These are phyloP conservation scores for Hyaena hyaena DNA, from an alignment of 2,113 vertebrate species.

Conservation along the genomic window DNA sequence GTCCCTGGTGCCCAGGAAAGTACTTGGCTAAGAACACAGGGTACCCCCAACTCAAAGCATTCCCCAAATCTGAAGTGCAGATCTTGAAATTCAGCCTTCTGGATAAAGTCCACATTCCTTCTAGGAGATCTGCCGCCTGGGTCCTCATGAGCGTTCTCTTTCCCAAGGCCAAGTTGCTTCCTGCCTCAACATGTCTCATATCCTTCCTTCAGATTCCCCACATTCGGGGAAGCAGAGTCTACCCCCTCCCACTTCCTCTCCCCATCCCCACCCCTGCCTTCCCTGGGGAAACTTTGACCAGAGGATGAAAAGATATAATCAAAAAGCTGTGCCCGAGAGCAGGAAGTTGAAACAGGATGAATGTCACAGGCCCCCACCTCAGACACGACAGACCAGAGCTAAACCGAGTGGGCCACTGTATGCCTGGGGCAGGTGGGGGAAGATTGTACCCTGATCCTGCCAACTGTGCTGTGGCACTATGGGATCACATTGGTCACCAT, in stretches of 20 bases:
- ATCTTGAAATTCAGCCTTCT: not conserved
- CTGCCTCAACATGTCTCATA: conserved; percentile 49
- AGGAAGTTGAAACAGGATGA: conserved; percentile 50
- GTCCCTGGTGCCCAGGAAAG: not conserved
- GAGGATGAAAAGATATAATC: conserved; percentile 22
- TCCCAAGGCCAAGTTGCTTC: conserved; percentile 31
- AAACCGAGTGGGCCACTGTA: not conserved
- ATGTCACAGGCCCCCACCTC: not conserved
- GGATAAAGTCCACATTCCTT: not conserved
- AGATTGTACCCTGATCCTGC: not conserved
- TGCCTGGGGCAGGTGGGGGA: rapidly evolving
- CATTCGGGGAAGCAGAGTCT: conserved; percentile 1
- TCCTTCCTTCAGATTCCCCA: conserved; percentile 43
- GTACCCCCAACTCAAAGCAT: not conserved
- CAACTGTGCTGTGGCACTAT: not conserved
- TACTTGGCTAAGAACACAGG: not conserved
- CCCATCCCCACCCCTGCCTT: not conserved
- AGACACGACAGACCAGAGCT: not conserved
- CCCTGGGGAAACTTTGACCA: conserved; percentile 8
- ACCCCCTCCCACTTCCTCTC: conserved; percentile 45
- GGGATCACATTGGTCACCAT: not conserved
- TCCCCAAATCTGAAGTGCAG: not conserved
- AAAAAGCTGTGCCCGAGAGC: conserved; percentile 21
- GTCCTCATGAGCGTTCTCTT: not conserved
- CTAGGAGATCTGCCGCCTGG: not conserved